phyloP scores from a whole-genome alignment of 2,888 invertebrate species.

The Apomyelois bistriatella region DNA sequence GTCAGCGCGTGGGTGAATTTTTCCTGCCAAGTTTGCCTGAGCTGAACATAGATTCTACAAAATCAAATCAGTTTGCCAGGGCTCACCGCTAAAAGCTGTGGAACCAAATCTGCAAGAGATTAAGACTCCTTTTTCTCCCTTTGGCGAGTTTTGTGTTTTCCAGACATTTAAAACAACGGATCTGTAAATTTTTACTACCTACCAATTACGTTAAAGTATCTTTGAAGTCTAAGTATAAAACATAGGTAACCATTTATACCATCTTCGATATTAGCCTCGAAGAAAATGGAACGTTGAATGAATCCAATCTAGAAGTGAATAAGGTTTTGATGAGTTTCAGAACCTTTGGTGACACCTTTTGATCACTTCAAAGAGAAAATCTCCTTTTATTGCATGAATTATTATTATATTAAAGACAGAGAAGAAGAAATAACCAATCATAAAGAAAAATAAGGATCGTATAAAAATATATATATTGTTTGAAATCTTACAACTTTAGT shows the following conservation, averaged over 20 bases:
- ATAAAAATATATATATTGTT: not conserved
- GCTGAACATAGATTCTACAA: too few relatives aligned
- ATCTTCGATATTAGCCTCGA: not conserved
- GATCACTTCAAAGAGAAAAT: slow-evolving; percentile 10
- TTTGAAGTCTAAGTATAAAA: not conserved
- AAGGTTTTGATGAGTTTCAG: slow-evolving; percentile 8
- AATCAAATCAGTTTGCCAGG: too few relatives aligned
- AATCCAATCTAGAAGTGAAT: slow-evolving; percentile 5
- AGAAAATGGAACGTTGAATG: slow-evolving; percentile 4
- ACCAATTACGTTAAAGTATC: not conserved
- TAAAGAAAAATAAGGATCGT: not conserved
- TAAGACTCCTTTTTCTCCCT: too few relatives aligned
- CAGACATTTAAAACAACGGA: too few relatives aligned
- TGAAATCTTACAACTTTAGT: too few relatives aligned
- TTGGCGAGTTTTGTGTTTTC: too few relatives aligned
- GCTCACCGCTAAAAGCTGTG: too few relatives aligned
- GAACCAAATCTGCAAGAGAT: too few relatives aligned
- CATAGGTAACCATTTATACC: not conserved
- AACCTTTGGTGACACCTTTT: slow-evolving; percentile 24
- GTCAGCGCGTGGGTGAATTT: too few relatives aligned
- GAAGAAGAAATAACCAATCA: not conserved
- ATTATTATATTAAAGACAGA: too few relatives aligned
- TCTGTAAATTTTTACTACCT: too few relatives aligned
- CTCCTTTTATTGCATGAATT: not conserved
- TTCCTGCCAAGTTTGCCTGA: too few relatives aligned